A percentile compares a stretch with the other conserved stretches of the same genome.
Conservation (phyloP, 2,113 vertebrate species). For the Ptychochromis oligacanthus region DNA sequence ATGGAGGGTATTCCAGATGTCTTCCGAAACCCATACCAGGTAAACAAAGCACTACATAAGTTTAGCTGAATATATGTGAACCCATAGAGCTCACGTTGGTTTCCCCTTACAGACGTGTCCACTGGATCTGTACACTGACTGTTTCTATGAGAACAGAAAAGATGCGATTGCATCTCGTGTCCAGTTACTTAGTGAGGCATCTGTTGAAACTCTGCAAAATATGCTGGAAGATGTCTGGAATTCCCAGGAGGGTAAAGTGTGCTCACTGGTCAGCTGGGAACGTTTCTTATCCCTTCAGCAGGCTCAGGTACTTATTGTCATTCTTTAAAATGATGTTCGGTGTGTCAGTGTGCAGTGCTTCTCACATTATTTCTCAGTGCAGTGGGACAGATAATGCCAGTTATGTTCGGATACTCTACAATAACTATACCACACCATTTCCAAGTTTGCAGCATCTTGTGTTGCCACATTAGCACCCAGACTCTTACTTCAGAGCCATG, state of each 20-base stretch:
- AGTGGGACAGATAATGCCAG: neutral
- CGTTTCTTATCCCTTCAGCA: slow-evolving; percentile 89
- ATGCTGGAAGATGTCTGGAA: slow-evolving; percentile 85
- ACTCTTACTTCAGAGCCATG: neutral
- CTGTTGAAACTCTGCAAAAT: slow-evolving; percentile 76
- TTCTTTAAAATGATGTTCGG: neutral
- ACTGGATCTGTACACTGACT: slow-evolving; percentile 91
- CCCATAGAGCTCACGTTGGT: neutral
- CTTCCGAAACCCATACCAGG: slow-evolving; percentile 93
- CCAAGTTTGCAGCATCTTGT: neutral
- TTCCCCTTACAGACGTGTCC: slow-evolving; percentile 81
- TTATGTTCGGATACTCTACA: neutral
- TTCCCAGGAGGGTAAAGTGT: slow-evolving; percentile 84
- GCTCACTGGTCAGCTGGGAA: slow-evolving; percentile 89
- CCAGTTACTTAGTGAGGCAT: slow-evolving; percentile 78
- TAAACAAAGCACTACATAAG: slow-evolving; percentile 44
- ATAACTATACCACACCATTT: neutral
- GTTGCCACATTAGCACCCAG: neutral
- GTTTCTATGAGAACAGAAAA: slow-evolving; percentile 88
- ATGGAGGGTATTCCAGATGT: slow-evolving; percentile 89
- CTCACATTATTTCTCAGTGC: neutral
- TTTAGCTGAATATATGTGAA: neutral
- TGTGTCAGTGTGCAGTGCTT: neutral
- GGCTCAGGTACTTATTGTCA: slow-evolving; percentile 83
- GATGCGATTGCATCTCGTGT: slow-evolving; percentile 83